phyloP scores from a whole-genome alignment of 2,113 vertebrate species.

The Poeciliopsis retropinna region DNA sequence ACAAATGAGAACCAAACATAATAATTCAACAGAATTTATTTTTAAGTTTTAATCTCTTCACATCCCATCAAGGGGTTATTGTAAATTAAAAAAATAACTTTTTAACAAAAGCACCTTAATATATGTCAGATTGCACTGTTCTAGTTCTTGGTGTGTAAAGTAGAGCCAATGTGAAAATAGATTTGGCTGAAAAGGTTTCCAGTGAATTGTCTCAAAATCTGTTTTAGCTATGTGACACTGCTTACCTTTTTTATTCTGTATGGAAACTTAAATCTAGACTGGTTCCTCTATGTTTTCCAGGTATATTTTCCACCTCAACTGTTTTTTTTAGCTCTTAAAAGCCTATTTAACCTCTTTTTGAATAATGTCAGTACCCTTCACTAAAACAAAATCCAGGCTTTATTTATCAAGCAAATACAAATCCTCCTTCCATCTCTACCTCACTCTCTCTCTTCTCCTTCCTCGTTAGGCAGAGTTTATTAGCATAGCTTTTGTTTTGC shows the following conservation, averaged over 20 bases:
- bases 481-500: slow-evolving; percentile 79
- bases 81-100: not conserved
- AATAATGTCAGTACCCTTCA: slow-evolving; percentile 62
- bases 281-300: slow-evolving; percentile 39
- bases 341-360: slow-evolving; percentile 72
- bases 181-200: not conserved
- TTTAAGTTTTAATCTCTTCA: too few relatives aligned
- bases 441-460: slow-evolving; percentile 58
- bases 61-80: not conserved
- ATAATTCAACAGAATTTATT: too few relatives aligned
- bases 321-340: slow-evolving; percentile 62
- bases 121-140: too few relatives aligned
- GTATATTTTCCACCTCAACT: slow-evolving; percentile 1
- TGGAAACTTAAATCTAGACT: slow-evolving; percentile 44
- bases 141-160: too few relatives aligned
- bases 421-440: slow-evolving; percentile 37
- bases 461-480: slow-evolving; percentile 76
- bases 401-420: slow-evolving; percentile 77
- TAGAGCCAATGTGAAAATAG: not conserved
- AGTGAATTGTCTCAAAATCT: too few relatives aligned
- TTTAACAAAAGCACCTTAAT: not conserved
- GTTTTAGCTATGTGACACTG: not conserved
- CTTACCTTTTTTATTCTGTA: slow-evolving; percentile 19
- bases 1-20: too few relatives aligned
- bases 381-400: slow-evolving; percentile 64